Conservation (phyloP, 1,140 invertebrate genomes). For the Heliothis virescens region DNA sequence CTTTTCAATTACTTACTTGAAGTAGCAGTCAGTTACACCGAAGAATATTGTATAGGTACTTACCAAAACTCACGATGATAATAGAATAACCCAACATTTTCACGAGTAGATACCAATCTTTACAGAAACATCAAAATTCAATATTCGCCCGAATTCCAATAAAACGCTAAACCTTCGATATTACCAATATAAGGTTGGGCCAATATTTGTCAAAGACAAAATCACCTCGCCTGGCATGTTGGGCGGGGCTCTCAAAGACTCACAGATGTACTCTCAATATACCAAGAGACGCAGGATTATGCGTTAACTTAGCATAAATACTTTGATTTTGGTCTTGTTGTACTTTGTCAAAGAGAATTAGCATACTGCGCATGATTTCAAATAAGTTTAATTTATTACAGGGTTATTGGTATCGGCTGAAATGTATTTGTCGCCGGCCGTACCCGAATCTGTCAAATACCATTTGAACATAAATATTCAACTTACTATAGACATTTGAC, state of each 20-base stretch:
- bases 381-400: not conserved
- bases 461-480: too few species aligned
- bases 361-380: conserved; percentile 12
- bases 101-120: not conserved
- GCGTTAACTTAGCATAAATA: conserved; percentile 30
- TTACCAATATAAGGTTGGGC: conserved; percentile 62
- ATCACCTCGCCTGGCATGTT: conserved; percentile 53
- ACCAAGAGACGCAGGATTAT: conserved; percentile 14
- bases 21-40: too few species aligned
- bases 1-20: too few species aligned
- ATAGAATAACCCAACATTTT: not conserved
- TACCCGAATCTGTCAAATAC: too few species aligned
- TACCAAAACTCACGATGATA: too few species aligned
- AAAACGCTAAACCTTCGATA: conserved; percentile 60
- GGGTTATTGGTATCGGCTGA: not conserved
- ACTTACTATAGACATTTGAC: too few species aligned
- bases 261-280: conserved; percentile 2
- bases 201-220: conserved; percentile 70
- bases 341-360: conserved; percentile 12
- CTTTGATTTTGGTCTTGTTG: conserved; percentile 15
- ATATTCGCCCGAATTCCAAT: conserved; percentile 53
- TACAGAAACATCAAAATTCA: conserved; percentile 10
- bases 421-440: not conserved
- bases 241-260: conserved; percentile 32
- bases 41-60: too few species aligned